Conservation (phyloP, 2,797 vertebrate species). For the Crypturellus tataupa region DNA sequence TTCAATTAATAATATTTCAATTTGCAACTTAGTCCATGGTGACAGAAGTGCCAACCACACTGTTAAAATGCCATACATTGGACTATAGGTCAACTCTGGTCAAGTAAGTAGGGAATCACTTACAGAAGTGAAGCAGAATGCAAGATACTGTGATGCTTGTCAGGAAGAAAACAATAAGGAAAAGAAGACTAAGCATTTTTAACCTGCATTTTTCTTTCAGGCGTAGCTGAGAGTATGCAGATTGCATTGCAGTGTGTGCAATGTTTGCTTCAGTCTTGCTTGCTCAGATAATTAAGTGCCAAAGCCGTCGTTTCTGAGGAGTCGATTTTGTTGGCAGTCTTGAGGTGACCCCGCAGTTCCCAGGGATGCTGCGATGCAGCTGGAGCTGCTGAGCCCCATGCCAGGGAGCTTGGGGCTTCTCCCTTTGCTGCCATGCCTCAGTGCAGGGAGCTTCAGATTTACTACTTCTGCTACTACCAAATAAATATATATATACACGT, state of each 20-base stretch:
- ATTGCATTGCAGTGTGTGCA: not conserved
- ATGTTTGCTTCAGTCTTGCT: not conserved
- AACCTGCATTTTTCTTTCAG: not conserved
- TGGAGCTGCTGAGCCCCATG: not conserved
- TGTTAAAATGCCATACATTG: not conserved
- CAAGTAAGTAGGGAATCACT: not conserved
- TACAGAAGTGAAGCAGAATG: not conserved
- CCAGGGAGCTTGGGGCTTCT: not conserved
- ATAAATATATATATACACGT: too few species aligned
- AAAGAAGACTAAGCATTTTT: not conserved
- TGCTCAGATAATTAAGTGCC: not conserved
- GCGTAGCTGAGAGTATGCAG: not conserved
- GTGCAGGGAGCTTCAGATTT: not conserved
- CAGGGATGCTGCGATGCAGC: not conserved
- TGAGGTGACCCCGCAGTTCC: not conserved
- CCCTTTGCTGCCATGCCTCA: not conserved
- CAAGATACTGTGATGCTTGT: not conserved
- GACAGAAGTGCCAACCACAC: rapidly evolving
- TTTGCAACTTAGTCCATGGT: not conserved
- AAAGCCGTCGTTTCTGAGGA: not conserved
- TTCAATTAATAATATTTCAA: not conserved
- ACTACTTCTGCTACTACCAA: not conserved
- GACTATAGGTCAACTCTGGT: not conserved
- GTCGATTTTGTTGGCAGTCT: not conserved
- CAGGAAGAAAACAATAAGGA: not conserved